Percentiles rank a stretch among this genome's conserved stretches.
Conservation (phyloP, 2,888 invertebrate species). For the Congeria kusceri region DNA sequence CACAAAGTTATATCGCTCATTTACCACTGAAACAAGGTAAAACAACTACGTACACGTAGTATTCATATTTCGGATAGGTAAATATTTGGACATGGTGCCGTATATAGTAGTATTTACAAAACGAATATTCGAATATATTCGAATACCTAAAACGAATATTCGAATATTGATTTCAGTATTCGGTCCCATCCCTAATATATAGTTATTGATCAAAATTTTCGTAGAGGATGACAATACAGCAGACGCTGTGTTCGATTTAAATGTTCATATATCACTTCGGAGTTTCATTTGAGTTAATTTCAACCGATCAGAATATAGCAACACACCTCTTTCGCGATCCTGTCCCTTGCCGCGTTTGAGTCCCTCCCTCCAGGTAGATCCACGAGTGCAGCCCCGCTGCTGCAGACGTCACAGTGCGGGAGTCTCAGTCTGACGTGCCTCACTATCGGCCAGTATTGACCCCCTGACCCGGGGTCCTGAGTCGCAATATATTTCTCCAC, state of each 20-base stretch:
- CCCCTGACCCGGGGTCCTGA: slow-evolving; percentile 65
- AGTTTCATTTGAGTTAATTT: not conserved
- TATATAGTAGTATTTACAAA: too few species aligned
- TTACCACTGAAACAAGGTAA: too few species aligned
- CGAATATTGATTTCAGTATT: too few species aligned
- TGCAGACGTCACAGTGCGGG: slow-evolving; percentile 74
- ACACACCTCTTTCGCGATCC: slow-evolving; percentile 77
- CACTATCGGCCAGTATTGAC: slow-evolving; percentile 80
- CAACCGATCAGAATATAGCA: not conserved
- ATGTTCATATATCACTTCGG: not conserved
- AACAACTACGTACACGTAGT: too few species aligned
- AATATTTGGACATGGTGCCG: too few species aligned
- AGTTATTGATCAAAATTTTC: too few species aligned
- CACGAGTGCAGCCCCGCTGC: slow-evolving; percentile 75
- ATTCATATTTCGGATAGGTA: too few species aligned
- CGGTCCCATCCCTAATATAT: too few species aligned
- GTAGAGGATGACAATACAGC: too few species aligned
- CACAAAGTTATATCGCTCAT: too few species aligned
- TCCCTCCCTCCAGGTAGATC: slow-evolving; percentile 78
- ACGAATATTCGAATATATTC: too few species aligned
- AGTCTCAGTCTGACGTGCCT: slow-evolving; percentile 71
- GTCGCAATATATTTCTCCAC: slow-evolving; percentile 76
- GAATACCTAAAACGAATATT: too few species aligned
- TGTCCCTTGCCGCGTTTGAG: slow-evolving; percentile 79
- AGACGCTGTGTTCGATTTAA: not conserved